Evolutionary conservation across 2,797 vertebrate genomes (phyloP).

Genomic region (Acipenser transmontanus): DNA sequence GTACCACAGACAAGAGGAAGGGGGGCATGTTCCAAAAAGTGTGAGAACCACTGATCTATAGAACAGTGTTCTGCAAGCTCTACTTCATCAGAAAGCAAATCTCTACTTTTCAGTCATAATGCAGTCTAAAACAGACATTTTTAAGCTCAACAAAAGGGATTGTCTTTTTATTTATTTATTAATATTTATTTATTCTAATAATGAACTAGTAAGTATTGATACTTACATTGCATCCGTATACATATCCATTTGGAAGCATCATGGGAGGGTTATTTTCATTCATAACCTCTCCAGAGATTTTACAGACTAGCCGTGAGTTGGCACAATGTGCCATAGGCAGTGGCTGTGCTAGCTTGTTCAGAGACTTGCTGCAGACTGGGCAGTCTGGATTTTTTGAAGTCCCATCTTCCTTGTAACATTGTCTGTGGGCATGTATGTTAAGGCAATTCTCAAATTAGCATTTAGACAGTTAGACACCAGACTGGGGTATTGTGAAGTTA

Average conservation of each 20-base stretch:
- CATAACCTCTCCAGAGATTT: slow-evolving; percentile 98
- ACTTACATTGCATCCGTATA: slow-evolving; percentile 98
- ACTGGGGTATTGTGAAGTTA: background rate
- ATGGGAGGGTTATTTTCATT: slow-evolving; percentile 99
- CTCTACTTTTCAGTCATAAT: too few species aligned
- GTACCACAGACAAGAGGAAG: too few species aligned
- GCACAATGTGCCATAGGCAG: slow-evolving; percentile 98
- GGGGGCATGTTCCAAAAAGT: too few species aligned
- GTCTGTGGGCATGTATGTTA: slow-evolving; percentile 66
- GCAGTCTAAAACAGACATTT: too few species aligned
- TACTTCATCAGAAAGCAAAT: too few species aligned
- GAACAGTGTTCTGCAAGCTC: too few species aligned
- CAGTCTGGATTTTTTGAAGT: slow-evolving; percentile 97
- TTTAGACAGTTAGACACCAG: background rate
- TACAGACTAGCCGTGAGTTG: slow-evolving; percentile 96
- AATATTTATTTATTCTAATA: too few species aligned
- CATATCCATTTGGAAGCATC: slow-evolving; percentile 98
- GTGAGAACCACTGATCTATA: too few species aligned
- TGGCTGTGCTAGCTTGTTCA: slow-evolving; percentile 95
- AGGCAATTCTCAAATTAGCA: slow-evolving; percentile 39
- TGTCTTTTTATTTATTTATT: too few species aligned
- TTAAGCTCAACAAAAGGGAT: too few species aligned
- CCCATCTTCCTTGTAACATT: slow-evolving; percentile 98
- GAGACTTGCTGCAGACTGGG: slow-evolving; percentile 96
- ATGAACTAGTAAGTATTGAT: background rate